Conservation (phyloP, 2,888 invertebrate genomes). For the Automeris io region DNA sequence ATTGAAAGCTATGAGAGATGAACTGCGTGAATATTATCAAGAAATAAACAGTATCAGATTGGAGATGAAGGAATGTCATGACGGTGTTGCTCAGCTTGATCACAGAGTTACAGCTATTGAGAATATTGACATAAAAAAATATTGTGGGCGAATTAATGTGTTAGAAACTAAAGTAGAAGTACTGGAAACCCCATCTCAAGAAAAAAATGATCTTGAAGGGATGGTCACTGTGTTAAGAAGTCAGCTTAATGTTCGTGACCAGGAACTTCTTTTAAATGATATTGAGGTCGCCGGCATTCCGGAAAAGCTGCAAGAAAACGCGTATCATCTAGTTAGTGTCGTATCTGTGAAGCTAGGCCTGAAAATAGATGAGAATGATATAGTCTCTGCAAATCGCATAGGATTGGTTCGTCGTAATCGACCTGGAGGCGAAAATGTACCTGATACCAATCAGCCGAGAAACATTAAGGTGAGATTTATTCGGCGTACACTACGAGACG, state of each 20-base stretch:
- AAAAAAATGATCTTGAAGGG: background rate
- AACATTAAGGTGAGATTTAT: slow-evolving; percentile 12
- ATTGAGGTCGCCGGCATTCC: background rate
- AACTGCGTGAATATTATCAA: background rate
- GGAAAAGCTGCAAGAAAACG: background rate
- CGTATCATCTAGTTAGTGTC: background rate
- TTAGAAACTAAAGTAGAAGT: background rate
- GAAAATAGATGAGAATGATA: background rate
- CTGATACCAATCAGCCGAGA: slow-evolving; percentile 8
- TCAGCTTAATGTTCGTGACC: background rate
- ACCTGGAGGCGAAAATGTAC: background rate
- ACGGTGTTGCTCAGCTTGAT: background rate
- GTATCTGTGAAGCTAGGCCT: background rate
- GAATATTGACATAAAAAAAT: background rate
- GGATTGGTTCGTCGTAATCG: background rate
- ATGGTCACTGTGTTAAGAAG: background rate
- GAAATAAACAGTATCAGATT: background rate
- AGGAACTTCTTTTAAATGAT: background rate
- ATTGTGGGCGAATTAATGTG: no score
- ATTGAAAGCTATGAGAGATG: background rate
- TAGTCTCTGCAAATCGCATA: background rate
- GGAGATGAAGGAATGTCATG: background rate
- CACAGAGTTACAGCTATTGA: background rate
- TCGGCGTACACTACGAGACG: slow-evolving; percentile 14
- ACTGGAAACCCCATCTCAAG: background rate